Percentiles rank a stretch among this genome's conserved stretches.
These are phyloP conservation scores for Galeopterus variegatus DNA, from an alignment of 2,113 vertebrate genomes.

Conservation along the genomic window DNA sequence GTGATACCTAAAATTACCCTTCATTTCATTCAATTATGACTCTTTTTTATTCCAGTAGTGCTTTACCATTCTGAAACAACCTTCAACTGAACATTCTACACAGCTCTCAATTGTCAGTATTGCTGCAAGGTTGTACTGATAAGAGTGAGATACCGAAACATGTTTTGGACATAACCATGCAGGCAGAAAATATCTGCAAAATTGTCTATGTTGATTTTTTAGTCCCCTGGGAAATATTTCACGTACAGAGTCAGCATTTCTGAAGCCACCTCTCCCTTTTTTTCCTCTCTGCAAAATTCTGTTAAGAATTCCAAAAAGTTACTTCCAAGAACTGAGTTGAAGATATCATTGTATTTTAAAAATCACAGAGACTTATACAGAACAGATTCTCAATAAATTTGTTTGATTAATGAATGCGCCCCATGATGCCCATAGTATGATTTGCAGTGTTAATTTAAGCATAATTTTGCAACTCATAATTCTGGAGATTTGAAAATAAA, in stretches of 20 bases:
- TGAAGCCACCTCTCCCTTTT: background rate
- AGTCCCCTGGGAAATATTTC: background rate
- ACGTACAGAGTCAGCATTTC: background rate
- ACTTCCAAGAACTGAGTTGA: background rate
- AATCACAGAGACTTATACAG: background rate
- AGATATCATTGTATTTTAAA: background rate
- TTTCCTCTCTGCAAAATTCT: background rate
- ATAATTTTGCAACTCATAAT: conserved; percentile 3
- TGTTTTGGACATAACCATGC: background rate
- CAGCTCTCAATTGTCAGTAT: background rate
- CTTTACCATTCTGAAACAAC: conserved; percentile 42
- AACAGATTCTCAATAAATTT: background rate
- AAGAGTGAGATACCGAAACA: background rate
- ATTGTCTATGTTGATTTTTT: background rate
- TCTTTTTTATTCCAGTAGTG: background rate
- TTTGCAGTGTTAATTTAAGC: background rate
- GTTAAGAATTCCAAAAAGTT: background rate
- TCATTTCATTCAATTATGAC: conserved; percentile 77
- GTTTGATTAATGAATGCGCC: background rate
- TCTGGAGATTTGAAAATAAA: conserved; percentile 8
- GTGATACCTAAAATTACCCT: conserved; percentile 76
- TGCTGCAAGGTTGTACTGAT: background rate
- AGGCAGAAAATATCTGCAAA: background rate
- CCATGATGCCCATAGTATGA: background rate
- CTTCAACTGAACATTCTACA: background rate